phyloP scores from a whole-genome alignment of 2,113 vertebrate species.

The Alouatta palliata region DNA sequence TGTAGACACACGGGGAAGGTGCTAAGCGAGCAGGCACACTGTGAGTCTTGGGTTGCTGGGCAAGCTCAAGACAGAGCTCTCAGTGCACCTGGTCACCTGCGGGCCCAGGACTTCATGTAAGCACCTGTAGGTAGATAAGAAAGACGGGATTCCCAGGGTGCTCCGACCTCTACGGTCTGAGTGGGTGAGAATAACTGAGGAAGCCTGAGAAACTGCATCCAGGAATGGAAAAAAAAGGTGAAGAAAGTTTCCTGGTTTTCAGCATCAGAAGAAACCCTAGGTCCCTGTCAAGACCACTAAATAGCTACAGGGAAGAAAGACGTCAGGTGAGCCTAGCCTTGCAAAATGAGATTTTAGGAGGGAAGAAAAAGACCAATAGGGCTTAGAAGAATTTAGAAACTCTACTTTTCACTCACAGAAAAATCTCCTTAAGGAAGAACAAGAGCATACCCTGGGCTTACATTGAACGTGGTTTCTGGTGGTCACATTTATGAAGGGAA shows the following conservation, averaged over 20 bases:
- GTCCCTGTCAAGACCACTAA: neutral
- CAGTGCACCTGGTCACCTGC: too few relatives aligned
- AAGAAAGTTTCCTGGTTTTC: neutral
- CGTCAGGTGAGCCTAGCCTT: too few relatives aligned
- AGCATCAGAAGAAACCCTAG: too few relatives aligned
- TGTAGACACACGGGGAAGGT: too few relatives aligned
- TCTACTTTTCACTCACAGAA: neutral
- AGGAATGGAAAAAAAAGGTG: neutral
- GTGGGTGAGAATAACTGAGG: neutral
- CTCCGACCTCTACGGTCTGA: neutral
- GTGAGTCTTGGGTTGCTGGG: too few relatives aligned
- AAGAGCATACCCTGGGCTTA: neutral
- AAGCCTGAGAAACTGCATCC: neutral
- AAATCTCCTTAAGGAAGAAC: neutral
- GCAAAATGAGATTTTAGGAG: neutral
- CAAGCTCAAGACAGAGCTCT: neutral
- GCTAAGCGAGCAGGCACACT: too few relatives aligned
- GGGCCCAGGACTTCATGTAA: neutral
- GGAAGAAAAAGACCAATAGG: neutral
- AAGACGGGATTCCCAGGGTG: neutral
- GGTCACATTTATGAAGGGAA: neutral
- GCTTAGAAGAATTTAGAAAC: neutral
- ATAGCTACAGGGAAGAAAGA: neutral
- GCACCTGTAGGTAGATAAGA: neutral
- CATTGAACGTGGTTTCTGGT: too few relatives aligned